A percentile compares a stretch with the other conserved stretches of the same genome.
phyloP scores from a whole-genome alignment of 2,888 invertebrate species.

The Rosalia funebris region DNA sequence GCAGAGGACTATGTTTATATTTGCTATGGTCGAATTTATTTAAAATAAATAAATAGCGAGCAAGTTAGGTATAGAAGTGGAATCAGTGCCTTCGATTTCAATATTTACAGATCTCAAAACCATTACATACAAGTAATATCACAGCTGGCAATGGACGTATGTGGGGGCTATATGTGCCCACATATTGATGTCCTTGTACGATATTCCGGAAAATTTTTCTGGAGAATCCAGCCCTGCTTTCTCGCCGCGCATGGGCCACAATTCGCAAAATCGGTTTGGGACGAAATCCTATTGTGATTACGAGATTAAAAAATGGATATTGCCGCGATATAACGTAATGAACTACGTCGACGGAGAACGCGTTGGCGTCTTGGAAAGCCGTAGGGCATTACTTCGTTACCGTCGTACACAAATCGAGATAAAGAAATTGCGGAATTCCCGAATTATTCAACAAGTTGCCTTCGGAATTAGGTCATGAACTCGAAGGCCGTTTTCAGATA shows the following conservation, averaged over 20 bases:
- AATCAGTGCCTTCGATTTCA: too few species aligned
- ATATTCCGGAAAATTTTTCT: too few species aligned
- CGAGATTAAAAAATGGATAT: conserved; percentile 12
- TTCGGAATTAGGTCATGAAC: conserved; percentile 29
- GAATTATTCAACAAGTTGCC: conserved; percentile 33
- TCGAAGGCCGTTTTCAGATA: conserved; percentile 24
- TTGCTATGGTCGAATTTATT: too few species aligned
- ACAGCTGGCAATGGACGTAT: too few species aligned
- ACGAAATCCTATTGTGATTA: conserved; percentile 18
- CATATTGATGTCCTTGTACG: too few species aligned
- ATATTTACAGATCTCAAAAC: too few species aligned
- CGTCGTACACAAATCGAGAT: background rate
- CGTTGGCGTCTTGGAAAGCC: too few species aligned
- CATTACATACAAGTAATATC: too few species aligned
- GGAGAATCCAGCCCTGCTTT: conserved; percentile 5
- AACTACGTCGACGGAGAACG: background rate
- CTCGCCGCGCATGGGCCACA: conserved; percentile 40
- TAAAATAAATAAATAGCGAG: too few species aligned
- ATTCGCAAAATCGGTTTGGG: conserved; percentile 25
- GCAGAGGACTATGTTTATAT: too few species aligned
- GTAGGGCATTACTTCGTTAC: background rate
- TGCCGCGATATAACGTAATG: background rate
- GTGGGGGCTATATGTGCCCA: too few species aligned
- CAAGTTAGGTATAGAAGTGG: too few species aligned
- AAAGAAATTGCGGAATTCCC: conserved; percentile 1